phyloP scores from a whole-genome alignment of 2,888 invertebrate genomes.

The Allygus modestus region DNA sequence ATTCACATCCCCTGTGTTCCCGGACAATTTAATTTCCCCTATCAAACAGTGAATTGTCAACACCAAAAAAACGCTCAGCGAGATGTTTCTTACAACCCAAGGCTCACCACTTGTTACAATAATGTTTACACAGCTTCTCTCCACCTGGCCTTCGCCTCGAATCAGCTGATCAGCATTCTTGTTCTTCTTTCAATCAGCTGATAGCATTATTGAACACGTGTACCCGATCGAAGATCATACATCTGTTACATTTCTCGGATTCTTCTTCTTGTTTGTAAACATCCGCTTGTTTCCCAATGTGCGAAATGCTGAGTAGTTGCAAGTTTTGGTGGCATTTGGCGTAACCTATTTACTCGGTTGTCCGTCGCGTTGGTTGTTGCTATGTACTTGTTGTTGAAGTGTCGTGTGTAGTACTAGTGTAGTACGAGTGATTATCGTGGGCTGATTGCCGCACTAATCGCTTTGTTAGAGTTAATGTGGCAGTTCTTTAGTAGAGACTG shows the following conservation, averaged over 20 bases:
- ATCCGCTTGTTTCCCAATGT: constrained; percentile 6
- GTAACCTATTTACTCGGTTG: constrained; percentile 5
- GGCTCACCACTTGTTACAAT: background rate
- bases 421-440: too few species aligned
- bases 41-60: too few species aligned
- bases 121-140: constrained; percentile 44
- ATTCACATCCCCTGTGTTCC: too few species aligned
- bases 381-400: background rate
- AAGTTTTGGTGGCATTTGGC: background rate
- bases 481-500: too few species aligned
- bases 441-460: too few species aligned
- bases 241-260: constrained; percentile 14
- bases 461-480: too few species aligned
- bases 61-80: constrained; percentile 68
- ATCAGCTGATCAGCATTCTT: constrained; percentile 47
- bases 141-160: constrained; percentile 33
- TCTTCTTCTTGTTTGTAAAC: constrained; percentile 14
- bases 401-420: background rate
- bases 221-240: background rate
- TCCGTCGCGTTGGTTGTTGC: background rate
- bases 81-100: background rate
- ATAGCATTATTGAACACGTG: background rate
- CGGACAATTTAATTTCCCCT: too few species aligned
- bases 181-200: constrained; percentile 3
- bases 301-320: background rate